phyloP scores from a whole-genome alignment of 2,113 vertebrate species.

The Eleginops maclovinus region DNA sequence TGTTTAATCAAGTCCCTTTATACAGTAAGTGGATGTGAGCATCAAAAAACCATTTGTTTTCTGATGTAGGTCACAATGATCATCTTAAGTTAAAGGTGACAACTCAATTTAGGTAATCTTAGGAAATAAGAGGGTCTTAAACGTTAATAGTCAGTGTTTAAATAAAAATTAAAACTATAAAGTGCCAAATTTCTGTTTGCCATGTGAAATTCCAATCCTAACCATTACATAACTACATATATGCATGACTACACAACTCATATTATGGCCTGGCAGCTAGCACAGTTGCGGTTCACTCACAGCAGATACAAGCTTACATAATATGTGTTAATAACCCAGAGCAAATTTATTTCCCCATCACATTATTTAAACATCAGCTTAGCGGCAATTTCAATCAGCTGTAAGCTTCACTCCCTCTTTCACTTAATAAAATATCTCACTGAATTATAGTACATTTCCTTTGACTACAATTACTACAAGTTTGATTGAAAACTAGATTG shows the following conservation, averaged over 20 bases:
- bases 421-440: background rate
- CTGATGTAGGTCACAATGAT: background rate
- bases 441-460: background rate
- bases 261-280: too few relatives aligned
- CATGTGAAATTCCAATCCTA: background rate
- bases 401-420: background rate
- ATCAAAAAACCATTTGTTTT: background rate
- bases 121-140: too few relatives aligned
- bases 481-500: constrained; percentile 4
- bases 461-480: background rate
- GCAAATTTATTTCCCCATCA: background rate
- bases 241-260: background rate
- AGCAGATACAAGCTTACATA: too few relatives aligned
- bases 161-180: too few relatives aligned
- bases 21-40: background rate
- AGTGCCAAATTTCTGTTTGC: background rate
- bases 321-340: background rate
- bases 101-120: too few relatives aligned
- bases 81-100: too few relatives aligned
- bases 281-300: too few relatives aligned
- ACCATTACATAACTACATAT: background rate
- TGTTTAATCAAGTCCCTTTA: background rate
- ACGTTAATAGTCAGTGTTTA: too few relatives aligned
- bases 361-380: background rate
- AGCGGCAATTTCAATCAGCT: background rate